These are phyloP conservation scores for Botrylloides violaceus DNA, from an alignment of 23 tunicate genomes.

Conservation along the genomic window DNA sequence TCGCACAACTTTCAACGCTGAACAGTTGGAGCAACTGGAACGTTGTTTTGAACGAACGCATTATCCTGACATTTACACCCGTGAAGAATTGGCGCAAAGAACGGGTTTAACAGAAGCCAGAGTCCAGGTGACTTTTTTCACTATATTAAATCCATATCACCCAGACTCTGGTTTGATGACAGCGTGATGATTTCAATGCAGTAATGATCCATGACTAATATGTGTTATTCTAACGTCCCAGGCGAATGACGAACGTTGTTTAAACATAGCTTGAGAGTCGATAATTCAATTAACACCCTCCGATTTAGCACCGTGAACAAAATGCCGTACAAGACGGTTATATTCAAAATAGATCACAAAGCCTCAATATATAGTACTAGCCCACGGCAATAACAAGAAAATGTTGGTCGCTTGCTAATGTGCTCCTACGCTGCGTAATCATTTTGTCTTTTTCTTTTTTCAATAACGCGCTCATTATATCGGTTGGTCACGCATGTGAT, in stretches of 20 bases:
- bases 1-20: conserved; percentile 92
- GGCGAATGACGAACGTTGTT: neutral
- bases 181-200: neutral
- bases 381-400: too few relatives aligned
- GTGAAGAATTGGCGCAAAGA: conserved; percentile 90
- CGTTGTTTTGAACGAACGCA: conserved; percentile 90
- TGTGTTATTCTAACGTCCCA: neutral
- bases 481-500: too few relatives aligned
- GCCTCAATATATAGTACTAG: too few relatives aligned
- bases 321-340: too few relatives aligned
- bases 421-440: too few relatives aligned
- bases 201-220: neutral
- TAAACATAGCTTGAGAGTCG: neutral
- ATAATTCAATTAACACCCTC: conserved; percentile 2
- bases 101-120: conserved; percentile 89
- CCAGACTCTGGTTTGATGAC: neutral
- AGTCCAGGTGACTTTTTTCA: conserved; percentile 75
- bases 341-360: too few relatives aligned
- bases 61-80: conserved; percentile 94
- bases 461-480: too few relatives aligned
- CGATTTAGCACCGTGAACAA: neutral
- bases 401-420: too few relatives aligned
- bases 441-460: too few relatives aligned
- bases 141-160: neutral
- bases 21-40: conserved; percentile 93